Conservation (phyloP, 2,888 invertebrate genomes). For the Tridacna crocea region DNA sequence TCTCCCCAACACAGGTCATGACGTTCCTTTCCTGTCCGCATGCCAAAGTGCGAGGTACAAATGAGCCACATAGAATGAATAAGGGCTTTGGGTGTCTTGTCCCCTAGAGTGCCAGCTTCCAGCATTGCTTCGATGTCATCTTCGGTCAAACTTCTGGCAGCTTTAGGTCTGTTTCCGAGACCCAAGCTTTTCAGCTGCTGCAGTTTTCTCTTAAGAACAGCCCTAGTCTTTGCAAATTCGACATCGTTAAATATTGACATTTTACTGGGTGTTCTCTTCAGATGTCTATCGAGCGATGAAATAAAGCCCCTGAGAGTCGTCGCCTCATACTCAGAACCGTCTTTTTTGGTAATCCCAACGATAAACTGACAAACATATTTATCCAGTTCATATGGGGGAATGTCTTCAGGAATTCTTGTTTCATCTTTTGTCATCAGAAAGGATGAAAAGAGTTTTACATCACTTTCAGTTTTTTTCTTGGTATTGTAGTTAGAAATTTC, state of each 20-base stretch:
- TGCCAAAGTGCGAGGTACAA: conserved; percentile 15
- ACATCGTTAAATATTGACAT: conserved; percentile 64
- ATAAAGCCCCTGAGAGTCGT: conserved; percentile 66
- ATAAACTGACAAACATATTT: conserved; percentile 66
- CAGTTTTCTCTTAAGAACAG: conserved; percentile 65
- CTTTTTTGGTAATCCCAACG: conserved; percentile 64
- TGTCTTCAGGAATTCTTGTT: conserved; percentile 60
- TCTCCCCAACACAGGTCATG: conserved; percentile 19
- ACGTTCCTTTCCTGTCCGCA: conserved; percentile 13
- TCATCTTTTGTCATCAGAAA: conserved; percentile 66
- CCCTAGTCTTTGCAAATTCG: conserved; percentile 65
- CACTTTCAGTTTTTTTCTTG: conserved; percentile 67
- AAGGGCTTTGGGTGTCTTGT: conserved; percentile 8
- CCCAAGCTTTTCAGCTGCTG: conserved; percentile 66
- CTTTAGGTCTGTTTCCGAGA: conserved; percentile 63
- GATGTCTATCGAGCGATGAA: conserved; percentile 65
- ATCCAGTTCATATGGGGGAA: conserved; percentile 66
- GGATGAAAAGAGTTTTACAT: conserved; percentile 65
- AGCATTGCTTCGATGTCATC: conserved; percentile 4
- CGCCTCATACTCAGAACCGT: conserved; percentile 70
- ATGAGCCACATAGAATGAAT: conserved; percentile 22
- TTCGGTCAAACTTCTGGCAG: conserved; percentile 7
- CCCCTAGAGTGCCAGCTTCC: conserved; percentile 3
- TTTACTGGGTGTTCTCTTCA: conserved; percentile 61
- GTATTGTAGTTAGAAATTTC: conserved; percentile 50